Base-by-base conservation (phyloP, 1,140 invertebrate genomes). In the Helicoverpa armigera region DNA sequence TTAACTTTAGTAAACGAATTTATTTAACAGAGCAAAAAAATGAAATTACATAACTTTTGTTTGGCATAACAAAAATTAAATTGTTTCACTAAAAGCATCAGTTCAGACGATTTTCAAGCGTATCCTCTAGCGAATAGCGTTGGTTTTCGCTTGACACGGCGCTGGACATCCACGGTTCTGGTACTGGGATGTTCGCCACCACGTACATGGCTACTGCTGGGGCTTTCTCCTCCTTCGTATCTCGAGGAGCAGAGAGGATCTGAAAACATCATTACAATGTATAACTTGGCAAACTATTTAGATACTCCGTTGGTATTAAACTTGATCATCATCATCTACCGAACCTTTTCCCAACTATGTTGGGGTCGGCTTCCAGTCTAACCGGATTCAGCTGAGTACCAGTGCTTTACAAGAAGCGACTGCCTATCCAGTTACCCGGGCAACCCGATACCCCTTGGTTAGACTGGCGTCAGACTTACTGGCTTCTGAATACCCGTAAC, bases 111-210 rank as follows among this genome's bases (percentile, higher is more conserved):
- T 70, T 70, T 29, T 70, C 67, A 50, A 53, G 1, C 50, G 29
- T 29, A 70, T 70, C 35, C 7, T 70, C 67, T 14, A 29, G 13
- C 3, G 48, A 11, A 9, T 70, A 70, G 3, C 18, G 67, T 12
- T 53, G 67, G 18, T 70, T 53, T 70, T 70, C 67, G 67, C 23
- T 70, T 29, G 67, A 5, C 11, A 70, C 12, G 7, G 29, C 5
- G 67, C n/a, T 50, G 48, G 7, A 9, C 12, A 13, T 51, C 50
- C 16, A 50, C 5, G 2, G 18, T 53, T 53, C 48, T 18, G 18
- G 4, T 9, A 53, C 18, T 4, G 50, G 67, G 3, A 43, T 7
- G 12, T 70, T 29, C 7, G 29, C 50, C 9, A 70, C 5, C 2
- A 53, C 2, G 10, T 29, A 53, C 9, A 70, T 4, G 3, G 67